Percentiles rank a stretch among this genome's conserved stretches.
These are phyloP conservation scores for Momotus momota DNA, from an alignment of 2,797 vertebrate genomes.

Conservation along the genomic window DNA sequence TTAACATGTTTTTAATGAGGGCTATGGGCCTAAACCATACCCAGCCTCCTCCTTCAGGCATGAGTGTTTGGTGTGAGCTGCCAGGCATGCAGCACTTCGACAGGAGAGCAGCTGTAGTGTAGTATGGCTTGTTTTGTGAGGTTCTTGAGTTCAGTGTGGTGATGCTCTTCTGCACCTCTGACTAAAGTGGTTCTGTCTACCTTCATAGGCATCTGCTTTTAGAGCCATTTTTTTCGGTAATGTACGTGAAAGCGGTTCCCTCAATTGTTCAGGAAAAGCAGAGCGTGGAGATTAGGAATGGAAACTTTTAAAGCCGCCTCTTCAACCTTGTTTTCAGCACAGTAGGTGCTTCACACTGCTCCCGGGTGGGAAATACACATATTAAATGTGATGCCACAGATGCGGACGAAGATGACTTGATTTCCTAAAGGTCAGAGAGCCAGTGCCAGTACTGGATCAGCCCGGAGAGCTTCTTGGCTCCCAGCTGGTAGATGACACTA, in stretches of 20 bases:
- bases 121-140: background rate
- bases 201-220: background rate
- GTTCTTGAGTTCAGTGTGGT: background rate
- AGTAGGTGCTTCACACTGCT: background rate
- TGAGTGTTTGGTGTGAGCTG: background rate
- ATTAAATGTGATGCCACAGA: background rate
- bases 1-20: background rate
- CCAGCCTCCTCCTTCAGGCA: background rate
- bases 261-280: background rate
- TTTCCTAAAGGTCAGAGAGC: background rate
- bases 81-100: background rate
- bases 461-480: background rate
- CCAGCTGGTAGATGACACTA: background rate
- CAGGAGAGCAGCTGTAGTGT: background rate
- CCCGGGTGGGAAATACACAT: fast-evolving
- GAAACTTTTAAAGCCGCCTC: background rate
- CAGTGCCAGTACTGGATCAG: background rate
- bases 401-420: background rate
- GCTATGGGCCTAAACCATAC: background rate
- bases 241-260: background rate
- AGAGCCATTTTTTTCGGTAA: background rate
- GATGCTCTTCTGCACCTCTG: background rate
- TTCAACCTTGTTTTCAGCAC: background rate
- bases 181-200: background rate
- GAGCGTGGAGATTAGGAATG: background rate